Evolutionary conservation across 1,140 invertebrate genomes (phyloP).

Genomic region (Drosophila orena): DNA sequence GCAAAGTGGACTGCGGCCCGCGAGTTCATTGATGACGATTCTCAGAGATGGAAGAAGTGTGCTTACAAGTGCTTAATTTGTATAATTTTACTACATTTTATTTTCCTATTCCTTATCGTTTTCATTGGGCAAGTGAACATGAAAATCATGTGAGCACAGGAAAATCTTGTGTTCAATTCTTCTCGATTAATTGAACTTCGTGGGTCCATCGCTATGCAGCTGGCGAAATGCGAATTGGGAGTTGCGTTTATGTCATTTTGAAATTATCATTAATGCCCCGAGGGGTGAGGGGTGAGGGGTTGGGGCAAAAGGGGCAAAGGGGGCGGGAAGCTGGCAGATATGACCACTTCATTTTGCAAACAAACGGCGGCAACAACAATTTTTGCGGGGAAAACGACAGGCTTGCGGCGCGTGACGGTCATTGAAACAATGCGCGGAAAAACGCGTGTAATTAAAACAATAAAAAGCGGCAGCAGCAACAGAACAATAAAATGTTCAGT

Average conservation of each 20-base stretch:
- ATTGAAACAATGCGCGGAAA: conserved; percentile 80
- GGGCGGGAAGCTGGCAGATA: conserved; percentile 39
- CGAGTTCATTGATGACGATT: conserved; percentile 66
- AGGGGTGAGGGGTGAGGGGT: neutral
- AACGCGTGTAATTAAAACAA: conserved; percentile 82
- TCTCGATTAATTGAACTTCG: neutral
- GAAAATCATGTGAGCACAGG: too few relatives aligned
- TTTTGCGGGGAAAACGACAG: conserved; percentile 17
- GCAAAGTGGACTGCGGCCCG: conserved; percentile 37
- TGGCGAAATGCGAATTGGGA: conserved; percentile 21
- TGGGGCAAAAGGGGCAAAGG: neutral
- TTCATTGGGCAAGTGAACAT: too few relatives aligned
- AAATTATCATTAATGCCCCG: conserved; percentile 75
- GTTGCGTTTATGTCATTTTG: conserved; percentile 77
- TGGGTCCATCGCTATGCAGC: conserved; percentile 23
- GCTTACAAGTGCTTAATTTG: too few relatives aligned
- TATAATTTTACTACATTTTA: too few relatives aligned
- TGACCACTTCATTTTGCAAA: conserved; percentile 78
- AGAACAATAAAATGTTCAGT: conserved; percentile 61
- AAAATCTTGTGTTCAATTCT: neutral
- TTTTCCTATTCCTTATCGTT: too few relatives aligned
- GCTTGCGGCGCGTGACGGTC: conserved; percentile 75
- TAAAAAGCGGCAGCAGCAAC: conserved; percentile 60
- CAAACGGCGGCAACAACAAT: conserved; percentile 50
- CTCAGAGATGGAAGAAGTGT: neutral